Base-by-base conservation (phyloP, 2,113 vertebrate genomes). In the Rana temporaria region DNA sequence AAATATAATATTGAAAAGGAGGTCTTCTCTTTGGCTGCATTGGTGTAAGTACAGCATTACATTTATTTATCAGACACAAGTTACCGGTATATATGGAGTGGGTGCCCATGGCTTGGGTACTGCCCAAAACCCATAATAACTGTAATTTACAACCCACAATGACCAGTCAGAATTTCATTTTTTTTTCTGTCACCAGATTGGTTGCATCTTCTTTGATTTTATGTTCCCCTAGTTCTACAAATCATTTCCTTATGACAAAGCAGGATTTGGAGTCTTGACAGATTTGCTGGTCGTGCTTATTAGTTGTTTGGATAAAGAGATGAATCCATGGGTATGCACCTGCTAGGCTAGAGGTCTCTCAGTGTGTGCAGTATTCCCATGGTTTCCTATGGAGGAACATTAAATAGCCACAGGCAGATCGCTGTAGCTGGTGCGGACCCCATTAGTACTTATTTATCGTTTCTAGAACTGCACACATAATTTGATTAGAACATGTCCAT, bases 311-410 rank as follows among this genome's bases (percentile, higher is more conserved):
- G 7, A 60, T 42, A 22, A 75, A 74, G 42, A 38, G 26, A 22
- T 60, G 18, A 38, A 74, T 22, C 72, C 72, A 60, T 56, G 59
- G 34, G 72, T 22, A 19, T 18, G 56, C 72, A 75, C 19, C 72
- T 75, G 72, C 30, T 16, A 34, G 56, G 38, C 12, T 22, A 75
- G 56, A 38, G 72, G 72, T 20, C 56, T 38, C 72, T 22, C 72
- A 62, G 72, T 57, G 4, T 42, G 56, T 15, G 14, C 6, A 55
- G 53, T 19, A 19, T 30, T 3, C 17, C 26, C 55, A 38, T 34
- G 9, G 32, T 14, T 32, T 15, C 5, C 59, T 75, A 59, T 32
- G 59, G 34, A 34, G 7, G 30, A 60, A 75, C 72, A 75, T 20
- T 60, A 62, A 57, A 75, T 17, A 60, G 56, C 72, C 56, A 20